These are phyloP conservation scores for Spizaetus ornatus DNA, from an alignment of 2,113 vertebrate genomes.

Conservation along the genomic window DNA sequence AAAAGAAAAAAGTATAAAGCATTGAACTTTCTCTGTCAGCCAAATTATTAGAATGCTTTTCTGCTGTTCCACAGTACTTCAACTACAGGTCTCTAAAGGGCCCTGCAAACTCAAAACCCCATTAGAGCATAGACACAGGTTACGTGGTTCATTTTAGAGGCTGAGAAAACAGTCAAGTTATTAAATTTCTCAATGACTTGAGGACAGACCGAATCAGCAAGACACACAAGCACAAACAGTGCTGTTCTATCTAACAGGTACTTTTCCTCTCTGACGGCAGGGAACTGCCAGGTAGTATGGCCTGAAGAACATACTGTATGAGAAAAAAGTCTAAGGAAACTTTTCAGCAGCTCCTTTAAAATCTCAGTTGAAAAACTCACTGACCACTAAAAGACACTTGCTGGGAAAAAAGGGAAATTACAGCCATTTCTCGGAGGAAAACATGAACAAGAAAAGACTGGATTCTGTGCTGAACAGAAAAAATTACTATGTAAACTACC, in stretches of 20 bases:
- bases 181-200: not conserved
- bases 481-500: not conserved
- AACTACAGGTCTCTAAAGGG: not conserved
- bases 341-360: not conserved
- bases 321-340: not conserved
- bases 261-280: not conserved
- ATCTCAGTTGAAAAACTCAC: not conserved
- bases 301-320: not conserved
- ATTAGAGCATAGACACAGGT: not conserved
- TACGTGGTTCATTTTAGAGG: not conserved
- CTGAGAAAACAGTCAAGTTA: not conserved
- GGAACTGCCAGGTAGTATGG: not conserved
- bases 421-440: not conserved
- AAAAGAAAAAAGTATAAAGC: not conserved
- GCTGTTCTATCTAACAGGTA: not conserved
- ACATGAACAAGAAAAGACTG: not conserved
- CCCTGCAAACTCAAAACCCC: not conserved
- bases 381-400: not conserved
- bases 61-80: not conserved
- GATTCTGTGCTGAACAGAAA: not conserved
- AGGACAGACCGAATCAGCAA: not conserved
- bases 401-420: not conserved
- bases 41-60: not conserved
- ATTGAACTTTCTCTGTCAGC: not conserved
- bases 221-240: not conserved